A percentile compares a stretch with the other conserved stretches of the same genome.
phyloP scores from a whole-genome alignment of 2,113 vertebrate species.

The Ranitomeya imitator region DNA sequence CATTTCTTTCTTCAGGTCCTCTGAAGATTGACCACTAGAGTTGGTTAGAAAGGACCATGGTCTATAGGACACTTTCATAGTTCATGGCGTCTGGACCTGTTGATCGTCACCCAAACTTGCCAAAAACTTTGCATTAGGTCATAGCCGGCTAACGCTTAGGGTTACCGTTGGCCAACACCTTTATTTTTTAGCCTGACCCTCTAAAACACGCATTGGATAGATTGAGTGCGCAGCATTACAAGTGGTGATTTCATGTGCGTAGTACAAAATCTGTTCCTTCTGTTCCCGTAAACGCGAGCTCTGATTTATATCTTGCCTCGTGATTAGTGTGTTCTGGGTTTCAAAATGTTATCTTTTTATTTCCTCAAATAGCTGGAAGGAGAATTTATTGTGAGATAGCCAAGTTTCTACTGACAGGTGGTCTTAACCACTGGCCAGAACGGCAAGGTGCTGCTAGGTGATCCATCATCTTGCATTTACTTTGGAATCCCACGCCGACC shows the following conservation, averaged over 20 bases:
- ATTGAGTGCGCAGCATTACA: background rate
- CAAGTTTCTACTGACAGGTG: conserved; percentile 44
- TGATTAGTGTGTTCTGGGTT: conserved; percentile 33
- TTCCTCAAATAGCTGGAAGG: conserved; percentile 29
- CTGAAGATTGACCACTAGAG: background rate
- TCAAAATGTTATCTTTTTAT: conserved; percentile 48
- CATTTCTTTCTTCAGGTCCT: background rate
- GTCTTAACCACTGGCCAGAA: conserved; percentile 22
- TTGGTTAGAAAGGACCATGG: no score
- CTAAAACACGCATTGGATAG: background rate
- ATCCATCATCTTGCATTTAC: conserved; percentile 6
- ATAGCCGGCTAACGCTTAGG: background rate
- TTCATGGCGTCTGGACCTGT: background rate
- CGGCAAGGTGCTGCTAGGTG: conserved; percentile 1
- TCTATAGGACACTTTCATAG: no score
- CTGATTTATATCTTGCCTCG: conserved; percentile 36
- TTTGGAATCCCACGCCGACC: conserved; percentile 3
- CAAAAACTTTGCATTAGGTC: background rate
- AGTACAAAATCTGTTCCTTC: conserved; percentile 29
- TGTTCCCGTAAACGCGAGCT: background rate
- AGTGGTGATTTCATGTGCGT: conserved; percentile 18
- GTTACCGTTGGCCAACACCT: background rate
- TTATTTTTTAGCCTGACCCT: background rate
- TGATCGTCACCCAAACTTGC: background rate
- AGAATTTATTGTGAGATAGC: conserved; percentile 22